A percentile compares a stretch with the other conserved stretches of the same genome.
These are phyloP conservation scores for Columba livia DNA, from an alignment of 2,113 vertebrate genomes.

Conservation along the genomic window DNA sequence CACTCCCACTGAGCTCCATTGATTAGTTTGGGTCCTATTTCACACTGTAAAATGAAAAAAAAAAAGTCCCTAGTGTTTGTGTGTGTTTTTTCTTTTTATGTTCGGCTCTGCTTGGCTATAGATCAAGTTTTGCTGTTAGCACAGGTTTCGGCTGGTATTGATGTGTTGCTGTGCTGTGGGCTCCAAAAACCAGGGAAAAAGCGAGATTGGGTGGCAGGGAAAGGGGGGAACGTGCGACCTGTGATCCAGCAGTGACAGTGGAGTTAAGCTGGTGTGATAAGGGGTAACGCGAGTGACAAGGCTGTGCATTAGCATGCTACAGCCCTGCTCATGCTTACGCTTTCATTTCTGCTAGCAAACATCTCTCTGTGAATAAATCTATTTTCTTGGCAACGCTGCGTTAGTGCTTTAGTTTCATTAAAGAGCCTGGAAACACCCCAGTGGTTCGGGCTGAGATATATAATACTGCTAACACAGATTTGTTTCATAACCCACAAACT, in stretches of 20 bases:
- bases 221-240: not conserved
- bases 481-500: slow-evolving; percentile 83
- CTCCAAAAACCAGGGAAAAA: not conserved
- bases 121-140: slow-evolving; percentile 41
- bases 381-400: slow-evolving; percentile 70
- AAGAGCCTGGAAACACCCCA: slow-evolving; percentile 79
- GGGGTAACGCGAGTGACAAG: not conserved
- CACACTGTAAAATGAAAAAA: slow-evolving; percentile 65
- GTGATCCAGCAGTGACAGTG: not conserved
- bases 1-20: slow-evolving; percentile 74
- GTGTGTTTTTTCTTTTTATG: slow-evolving; percentile 33
- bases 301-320: not conserved
- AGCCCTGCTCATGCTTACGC: not conserved
- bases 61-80: slow-evolving; percentile 56
- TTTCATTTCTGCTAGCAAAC: slow-evolving; percentile 73
- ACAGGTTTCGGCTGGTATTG: not conserved
- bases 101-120: not conserved
- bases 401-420: slow-evolving; percentile 80
- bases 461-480: slow-evolving; percentile 83
- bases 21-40: slow-evolving; percentile 72
- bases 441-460: slow-evolving; percentile 75
- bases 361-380: slow-evolving; percentile 78
- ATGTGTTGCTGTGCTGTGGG: not conserved
- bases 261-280: slow-evolving; percentile 5
- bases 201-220: not conserved